Percentiles rank a stretch among this genome's conserved stretches.
Conservation (phyloP, 37 sponge, comb jelly and placozoan genomes). For the Beroe ovata region DNA sequence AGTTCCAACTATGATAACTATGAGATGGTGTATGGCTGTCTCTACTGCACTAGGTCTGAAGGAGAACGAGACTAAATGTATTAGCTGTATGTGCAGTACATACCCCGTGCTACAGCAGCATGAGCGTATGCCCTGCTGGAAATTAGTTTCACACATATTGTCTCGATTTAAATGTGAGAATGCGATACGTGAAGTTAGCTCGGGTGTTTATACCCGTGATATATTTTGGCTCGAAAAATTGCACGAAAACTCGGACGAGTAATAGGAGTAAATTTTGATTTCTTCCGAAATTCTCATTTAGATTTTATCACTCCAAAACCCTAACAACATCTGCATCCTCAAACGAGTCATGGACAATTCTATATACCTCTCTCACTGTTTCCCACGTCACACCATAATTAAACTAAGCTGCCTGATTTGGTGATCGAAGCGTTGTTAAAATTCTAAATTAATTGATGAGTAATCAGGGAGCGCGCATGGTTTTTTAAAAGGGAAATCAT, state of each 20-base stretch:
- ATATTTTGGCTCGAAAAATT: no score
- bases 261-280: no score
- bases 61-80: background rate
- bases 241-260: no score
- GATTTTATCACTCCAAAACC: no score
- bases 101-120: background rate
- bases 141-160: background rate
- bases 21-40: no score
- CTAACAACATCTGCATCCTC: no score
- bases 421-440: slow-evolving; percentile 11
- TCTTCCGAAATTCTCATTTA: no score
- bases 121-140: background rate
- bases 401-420: background rate
- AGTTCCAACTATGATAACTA: background rate
- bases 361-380: background rate
- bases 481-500: background rate
- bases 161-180: background rate
- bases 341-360: no score
- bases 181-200: background rate
- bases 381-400: no score
- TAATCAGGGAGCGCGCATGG: background rate
- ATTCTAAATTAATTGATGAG: slow-evolving; percentile 27
- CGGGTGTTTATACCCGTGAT: no score
- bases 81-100: no score
- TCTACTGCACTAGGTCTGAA: no score